phyloP scores from a whole-genome alignment of 37 sponge, comb jelly and placozoan species.

The Hexactinellida sp. region DNA sequence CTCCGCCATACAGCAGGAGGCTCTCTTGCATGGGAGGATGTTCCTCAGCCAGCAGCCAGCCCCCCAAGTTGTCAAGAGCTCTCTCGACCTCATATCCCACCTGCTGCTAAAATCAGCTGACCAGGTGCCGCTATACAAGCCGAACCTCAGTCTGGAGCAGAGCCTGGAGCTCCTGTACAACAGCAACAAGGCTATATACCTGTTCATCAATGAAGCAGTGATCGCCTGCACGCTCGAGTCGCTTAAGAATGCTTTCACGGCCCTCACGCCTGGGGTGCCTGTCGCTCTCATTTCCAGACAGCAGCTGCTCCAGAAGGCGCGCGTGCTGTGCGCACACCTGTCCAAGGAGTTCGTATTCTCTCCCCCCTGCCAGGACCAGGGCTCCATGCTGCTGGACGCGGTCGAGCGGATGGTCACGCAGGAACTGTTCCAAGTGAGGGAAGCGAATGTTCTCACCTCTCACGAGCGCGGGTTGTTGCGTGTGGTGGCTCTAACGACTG shows the following conservation, averaged over 20 bases:
- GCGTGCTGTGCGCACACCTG: not conserved
- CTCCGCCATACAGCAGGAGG: not conserved
- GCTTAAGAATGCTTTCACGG: not conserved
- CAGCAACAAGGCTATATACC: not conserved
- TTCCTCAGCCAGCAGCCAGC: not conserved
- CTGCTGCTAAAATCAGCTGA: not conserved
- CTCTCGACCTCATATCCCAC: not conserved
- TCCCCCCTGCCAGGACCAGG: not conserved
- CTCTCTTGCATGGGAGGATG: not conserved
- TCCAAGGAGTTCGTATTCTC: not conserved
- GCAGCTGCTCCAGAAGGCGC: not conserved
- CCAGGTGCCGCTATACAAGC: not conserved
- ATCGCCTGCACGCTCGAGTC: not conserved
- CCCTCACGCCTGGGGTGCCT: not conserved
- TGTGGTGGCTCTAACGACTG: not conserved
- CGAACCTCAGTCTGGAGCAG: not conserved
- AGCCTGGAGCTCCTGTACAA: not conserved
- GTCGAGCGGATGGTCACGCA: not conserved
- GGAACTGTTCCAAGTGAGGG: not conserved
- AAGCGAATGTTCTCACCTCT: not conserved
- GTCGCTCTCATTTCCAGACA: not conserved
- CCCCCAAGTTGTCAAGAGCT: not conserved
- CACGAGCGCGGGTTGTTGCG: constrained; percentile 4
- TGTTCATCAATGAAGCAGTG: not conserved
- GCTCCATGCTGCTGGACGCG: not conserved